Conservation (phyloP, 2,113 vertebrate genomes). For the Uria lomvia region DNA sequence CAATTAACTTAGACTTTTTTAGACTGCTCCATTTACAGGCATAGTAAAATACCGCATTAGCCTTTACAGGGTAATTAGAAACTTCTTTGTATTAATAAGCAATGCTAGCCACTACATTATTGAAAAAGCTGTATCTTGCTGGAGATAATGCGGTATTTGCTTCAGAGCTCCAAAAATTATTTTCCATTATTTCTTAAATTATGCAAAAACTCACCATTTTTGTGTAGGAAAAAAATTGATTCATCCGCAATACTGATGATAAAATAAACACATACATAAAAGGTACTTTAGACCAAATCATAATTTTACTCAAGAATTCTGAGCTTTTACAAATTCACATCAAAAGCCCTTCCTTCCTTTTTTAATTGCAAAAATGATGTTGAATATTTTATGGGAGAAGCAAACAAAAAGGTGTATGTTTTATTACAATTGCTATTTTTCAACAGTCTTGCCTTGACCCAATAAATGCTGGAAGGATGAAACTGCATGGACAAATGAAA, state of each 20-base stretch:
- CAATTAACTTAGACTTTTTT: not conserved
- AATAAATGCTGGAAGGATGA: not conserved
- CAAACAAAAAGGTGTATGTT: not conserved
- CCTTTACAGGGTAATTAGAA: not conserved
- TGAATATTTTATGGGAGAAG: not conserved
- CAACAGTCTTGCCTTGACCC: not conserved
- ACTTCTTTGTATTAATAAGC: not conserved
- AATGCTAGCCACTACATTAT: not conserved
- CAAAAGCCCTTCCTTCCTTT: not conserved
- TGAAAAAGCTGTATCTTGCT: not conserved
- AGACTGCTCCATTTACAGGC: not conserved
- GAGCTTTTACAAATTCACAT: not conserved
- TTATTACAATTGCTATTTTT: not conserved
- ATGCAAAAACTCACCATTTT: not conserved
- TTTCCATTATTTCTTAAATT: not conserved
- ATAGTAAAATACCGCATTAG: not conserved
- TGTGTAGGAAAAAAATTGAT: not conserved
- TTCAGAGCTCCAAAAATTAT: not conserved
- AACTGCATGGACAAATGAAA: not conserved
- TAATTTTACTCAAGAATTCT: not conserved
- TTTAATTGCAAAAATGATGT: not conserved
- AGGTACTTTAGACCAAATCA: not conserved
- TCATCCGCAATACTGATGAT: not conserved
- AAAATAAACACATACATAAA: not conserved
- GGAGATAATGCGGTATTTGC: not conserved